These are phyloP conservation scores for Agonopterix subpropinquella DNA, from an alignment of 2,888 invertebrate genomes.

Conservation along the genomic window DNA sequence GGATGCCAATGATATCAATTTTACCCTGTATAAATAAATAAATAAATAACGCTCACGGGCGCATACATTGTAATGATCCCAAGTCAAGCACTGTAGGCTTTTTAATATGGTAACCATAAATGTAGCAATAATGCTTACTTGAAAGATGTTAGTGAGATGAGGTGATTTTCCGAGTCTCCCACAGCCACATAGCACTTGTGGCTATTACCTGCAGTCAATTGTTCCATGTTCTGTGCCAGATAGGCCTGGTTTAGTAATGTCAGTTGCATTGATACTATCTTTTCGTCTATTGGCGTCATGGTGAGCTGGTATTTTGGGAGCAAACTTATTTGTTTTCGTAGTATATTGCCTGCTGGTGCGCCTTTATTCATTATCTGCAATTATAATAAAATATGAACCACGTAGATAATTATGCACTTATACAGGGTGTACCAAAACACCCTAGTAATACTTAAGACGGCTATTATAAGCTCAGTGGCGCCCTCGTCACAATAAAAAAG, in stretches of 20 bases:
- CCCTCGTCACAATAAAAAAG: too few species aligned
- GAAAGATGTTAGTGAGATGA: slow-evolving; percentile 73
- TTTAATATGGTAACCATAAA: too few species aligned
- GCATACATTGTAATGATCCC: too few species aligned
- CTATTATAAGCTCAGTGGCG: too few species aligned
- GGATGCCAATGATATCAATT: too few species aligned
- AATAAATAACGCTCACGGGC: too few species aligned
- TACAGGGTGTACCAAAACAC: too few species aligned
- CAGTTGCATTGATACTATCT: slow-evolving; percentile 45
- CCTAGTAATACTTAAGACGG: too few species aligned
- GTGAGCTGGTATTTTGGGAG: slow-evolving; percentile 78
- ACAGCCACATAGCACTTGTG: slow-evolving; percentile 77
- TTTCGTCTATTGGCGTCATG: slow-evolving; percentile 43
- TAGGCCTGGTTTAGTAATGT: slow-evolving; percentile 56
- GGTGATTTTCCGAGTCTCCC: slow-evolving; percentile 79
- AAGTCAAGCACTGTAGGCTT: too few species aligned
- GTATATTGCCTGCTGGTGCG: slow-evolving; percentile 82
- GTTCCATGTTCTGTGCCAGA: slow-evolving; percentile 52
- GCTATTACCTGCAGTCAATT: slow-evolving; percentile 60
- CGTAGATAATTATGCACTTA: too few species aligned
- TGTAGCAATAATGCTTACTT: slow-evolving; percentile 50
- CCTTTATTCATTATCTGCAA: slow-evolving; percentile 82
- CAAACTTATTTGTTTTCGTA: slow-evolving; percentile 76
- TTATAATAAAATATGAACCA: not conserved
- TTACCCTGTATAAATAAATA: too few species aligned